A percentile compares a stretch with the other conserved stretches of the same genome.
Evolutionary conservation across 2,113 vertebrate genomes (phyloP).

Genomic region (Brachyhypopomus gauderio): DNA sequence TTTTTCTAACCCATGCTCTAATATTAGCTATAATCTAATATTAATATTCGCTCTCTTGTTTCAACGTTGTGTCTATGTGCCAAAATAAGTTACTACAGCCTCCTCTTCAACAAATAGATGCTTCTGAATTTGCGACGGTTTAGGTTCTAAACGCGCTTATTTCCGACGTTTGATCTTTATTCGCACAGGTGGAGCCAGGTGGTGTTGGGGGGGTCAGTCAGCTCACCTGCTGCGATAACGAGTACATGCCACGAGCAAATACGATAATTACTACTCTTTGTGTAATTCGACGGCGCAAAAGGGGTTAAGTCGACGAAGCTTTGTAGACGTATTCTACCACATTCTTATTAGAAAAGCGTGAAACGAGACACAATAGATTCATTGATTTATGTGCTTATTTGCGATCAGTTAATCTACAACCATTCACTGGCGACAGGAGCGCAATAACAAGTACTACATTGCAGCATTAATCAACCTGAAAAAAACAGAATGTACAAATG

Average conservation of each 20-base stretch:
- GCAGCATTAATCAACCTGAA: too few relatives aligned
- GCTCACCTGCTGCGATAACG: not conserved
- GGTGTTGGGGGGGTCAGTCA: not conserved
- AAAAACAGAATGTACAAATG: too few relatives aligned
- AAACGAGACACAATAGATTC: not conserved
- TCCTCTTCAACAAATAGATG: too few relatives aligned
- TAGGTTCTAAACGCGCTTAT: not conserved
- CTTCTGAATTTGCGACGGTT: not conserved
- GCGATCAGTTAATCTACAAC: not conserved
- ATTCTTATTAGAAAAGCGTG: not conserved
- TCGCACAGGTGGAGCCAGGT: not conserved
- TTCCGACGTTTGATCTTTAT: not conserved
- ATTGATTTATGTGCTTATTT: too few relatives aligned
- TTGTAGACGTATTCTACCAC: not conserved
- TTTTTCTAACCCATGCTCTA: not conserved
- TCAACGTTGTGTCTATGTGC: too few relatives aligned
- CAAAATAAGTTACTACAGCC: too few relatives aligned
- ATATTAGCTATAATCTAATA: too few relatives aligned
- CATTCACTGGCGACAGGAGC: not conserved
- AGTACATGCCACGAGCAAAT: slow-evolving; percentile 26
- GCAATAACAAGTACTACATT: too few relatives aligned
- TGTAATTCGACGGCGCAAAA: not conserved
- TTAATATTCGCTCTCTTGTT: not conserved
- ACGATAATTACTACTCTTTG: slow-evolving; percentile 17
- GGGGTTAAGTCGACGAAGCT: not conserved